Conservation (phyloP, 2,797 vertebrate genomes). For the Poecilia velifera region DNA sequence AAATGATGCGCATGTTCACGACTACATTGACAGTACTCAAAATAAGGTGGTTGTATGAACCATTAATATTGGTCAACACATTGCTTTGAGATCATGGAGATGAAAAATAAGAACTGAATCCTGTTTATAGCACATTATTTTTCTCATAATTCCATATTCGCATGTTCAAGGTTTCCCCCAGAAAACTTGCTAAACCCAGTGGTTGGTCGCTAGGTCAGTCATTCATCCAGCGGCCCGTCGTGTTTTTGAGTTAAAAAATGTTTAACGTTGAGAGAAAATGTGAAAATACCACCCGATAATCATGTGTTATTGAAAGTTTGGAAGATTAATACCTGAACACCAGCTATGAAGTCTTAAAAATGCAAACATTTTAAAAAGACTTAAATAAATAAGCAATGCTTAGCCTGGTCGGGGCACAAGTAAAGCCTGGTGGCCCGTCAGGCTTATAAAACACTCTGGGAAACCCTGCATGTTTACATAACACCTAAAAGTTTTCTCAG, state of each 20-base stretch:
- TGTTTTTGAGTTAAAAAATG: no score
- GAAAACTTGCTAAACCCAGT: no score
- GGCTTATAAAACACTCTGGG: neutral
- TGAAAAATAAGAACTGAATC: neutral
- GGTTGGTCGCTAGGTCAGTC: no score
- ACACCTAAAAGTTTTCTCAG: no score
- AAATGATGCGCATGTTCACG: neutral
- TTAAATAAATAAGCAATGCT: neutral
- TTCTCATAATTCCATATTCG: neutral
- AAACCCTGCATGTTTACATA: neutral
- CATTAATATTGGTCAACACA: neutral
- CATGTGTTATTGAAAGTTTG: no score
- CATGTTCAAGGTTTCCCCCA: neutral
- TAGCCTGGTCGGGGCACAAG: neutral
- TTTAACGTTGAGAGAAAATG: no score
- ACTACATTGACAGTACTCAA: neutral
- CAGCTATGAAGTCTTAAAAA: no score
- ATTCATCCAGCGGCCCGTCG: no score
- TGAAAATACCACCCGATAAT: no score
- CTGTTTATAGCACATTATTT: neutral
- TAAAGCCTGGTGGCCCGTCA: neutral
- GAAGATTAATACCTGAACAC: no score
- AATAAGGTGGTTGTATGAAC: neutral
- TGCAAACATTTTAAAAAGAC: no score
- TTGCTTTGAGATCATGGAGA: neutral